A percentile compares a stretch with the other conserved stretches of the same genome.
phyloP scores from a whole-genome alignment of 2,797 vertebrate genomes.

The Scolopax rusticola region DNA sequence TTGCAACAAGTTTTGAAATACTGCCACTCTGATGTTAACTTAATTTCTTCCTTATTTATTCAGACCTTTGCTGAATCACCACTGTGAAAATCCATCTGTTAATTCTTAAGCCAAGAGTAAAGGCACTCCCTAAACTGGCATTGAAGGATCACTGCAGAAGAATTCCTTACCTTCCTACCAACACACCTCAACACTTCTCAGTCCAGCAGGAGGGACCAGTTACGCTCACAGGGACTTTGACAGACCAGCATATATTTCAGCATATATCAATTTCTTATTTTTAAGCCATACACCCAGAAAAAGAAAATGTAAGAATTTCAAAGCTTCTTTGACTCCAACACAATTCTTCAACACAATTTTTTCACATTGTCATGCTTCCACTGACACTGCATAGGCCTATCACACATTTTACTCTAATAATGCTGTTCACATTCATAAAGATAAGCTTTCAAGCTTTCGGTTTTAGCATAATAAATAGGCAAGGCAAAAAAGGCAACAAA shows the following conservation, averaged over 20 bases:
- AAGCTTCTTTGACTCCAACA: not conserved
- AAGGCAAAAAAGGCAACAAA: not conserved
- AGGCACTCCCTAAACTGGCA: constrained; percentile 50
- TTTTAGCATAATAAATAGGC: not conserved
- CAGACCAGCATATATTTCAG: not conserved
- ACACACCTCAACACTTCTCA: not conserved
- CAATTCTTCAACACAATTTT: not conserved
- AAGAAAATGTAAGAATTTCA: not conserved
- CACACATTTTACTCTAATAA: not conserved
- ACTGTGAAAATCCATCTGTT: constrained; percentile 37
- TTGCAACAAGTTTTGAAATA: not conserved
- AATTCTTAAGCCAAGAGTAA: constrained; percentile 47
- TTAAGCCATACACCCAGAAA: not conserved
- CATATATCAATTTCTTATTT: not conserved
- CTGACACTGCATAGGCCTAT: not conserved
- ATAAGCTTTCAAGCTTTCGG: not conserved
- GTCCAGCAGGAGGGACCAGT: not conserved
- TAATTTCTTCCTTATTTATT: constrained; percentile 56
- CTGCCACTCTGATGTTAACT: not conserved
- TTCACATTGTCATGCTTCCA: not conserved
- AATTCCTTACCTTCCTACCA: not conserved
- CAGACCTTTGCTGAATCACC: constrained; percentile 50
- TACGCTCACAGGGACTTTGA: not conserved
- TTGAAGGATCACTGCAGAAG: not conserved
- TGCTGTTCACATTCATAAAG: not conserved